Evolutionary conservation across 2,113 vertebrate species (phyloP).

Genomic region (Podocnemis expansa): DNA sequence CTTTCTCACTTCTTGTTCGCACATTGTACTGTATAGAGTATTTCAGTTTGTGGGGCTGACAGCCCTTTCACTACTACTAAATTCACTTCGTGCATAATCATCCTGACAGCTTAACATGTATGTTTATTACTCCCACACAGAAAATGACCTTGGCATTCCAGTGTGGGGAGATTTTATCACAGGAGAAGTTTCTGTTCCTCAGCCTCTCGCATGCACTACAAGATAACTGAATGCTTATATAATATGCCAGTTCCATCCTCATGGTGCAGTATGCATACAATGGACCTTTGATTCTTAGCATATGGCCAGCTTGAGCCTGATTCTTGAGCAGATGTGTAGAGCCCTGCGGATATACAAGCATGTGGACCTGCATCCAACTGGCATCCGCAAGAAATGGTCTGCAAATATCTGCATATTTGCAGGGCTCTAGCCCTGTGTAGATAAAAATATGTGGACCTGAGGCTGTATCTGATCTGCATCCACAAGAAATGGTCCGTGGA

Average conservation of each 20-base stretch:
- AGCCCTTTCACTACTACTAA: neutral
- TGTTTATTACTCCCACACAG: neutral
- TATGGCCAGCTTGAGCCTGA: neutral
- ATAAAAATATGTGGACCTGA: no score
- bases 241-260: neutral
- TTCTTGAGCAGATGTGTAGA: neutral
- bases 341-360: no score
- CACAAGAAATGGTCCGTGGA: no score
- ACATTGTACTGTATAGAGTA: neutral
- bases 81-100: neutral
- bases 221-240: neutral
- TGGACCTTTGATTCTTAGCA: neutral
- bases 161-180: neutral
- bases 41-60: neutral
- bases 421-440: no score
- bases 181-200: neutral
- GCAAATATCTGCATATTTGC: no score
- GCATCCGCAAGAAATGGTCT: no score
- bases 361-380: no score
- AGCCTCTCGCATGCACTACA: neutral
- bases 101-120: neutral
- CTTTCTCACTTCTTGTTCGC: neutral
- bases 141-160: accelerated
- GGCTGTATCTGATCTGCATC: no score
- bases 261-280: neutral